A percentile compares a stretch with the other conserved stretches of the same genome.
phyloP scores from a whole-genome alignment of 2,113 vertebrate genomes.

The Arenaria interpres region DNA sequence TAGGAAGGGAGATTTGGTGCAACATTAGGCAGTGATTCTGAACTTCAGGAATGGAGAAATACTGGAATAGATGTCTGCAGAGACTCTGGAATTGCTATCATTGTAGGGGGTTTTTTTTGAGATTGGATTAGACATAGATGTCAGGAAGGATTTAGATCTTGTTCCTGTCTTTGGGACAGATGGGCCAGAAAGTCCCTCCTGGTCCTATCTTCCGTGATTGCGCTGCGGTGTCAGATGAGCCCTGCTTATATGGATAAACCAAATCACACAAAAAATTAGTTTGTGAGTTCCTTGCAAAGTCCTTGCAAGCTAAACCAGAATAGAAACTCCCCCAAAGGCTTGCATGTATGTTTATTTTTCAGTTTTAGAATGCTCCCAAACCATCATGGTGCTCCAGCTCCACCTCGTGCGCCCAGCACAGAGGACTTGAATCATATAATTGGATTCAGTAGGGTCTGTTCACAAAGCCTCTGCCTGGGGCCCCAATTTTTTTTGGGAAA shows the following conservation, averaged over 20 bases:
- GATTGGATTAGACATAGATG: background rate
- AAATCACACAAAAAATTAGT: background rate
- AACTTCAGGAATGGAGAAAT: background rate
- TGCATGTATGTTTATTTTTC: background rate
- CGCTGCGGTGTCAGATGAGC: background rate
- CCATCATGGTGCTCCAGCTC: background rate
- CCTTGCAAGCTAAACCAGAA: background rate
- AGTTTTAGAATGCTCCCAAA: background rate
- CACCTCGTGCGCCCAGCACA: background rate
- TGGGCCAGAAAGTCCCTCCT: background rate
- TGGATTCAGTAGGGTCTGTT: background rate
- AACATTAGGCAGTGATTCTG: background rate
- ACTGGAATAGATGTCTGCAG: background rate
- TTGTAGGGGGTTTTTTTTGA: background rate
- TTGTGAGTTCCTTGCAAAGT: background rate
- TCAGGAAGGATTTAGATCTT: background rate
- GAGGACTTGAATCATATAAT: background rate
- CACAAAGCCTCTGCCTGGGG: constrained; percentile 18
- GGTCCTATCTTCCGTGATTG: background rate
- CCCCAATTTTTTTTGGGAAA: background rate
- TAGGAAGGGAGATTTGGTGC: background rate
- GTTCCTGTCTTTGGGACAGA: background rate
- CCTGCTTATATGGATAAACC: background rate
- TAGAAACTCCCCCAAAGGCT: background rate
- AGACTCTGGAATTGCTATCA: background rate